Evolutionary conservation across 1,140 invertebrate genomes (phyloP), one percentile per base, ranked within the genome.

Genomic region (Sminthurides bifidus): DNA sequence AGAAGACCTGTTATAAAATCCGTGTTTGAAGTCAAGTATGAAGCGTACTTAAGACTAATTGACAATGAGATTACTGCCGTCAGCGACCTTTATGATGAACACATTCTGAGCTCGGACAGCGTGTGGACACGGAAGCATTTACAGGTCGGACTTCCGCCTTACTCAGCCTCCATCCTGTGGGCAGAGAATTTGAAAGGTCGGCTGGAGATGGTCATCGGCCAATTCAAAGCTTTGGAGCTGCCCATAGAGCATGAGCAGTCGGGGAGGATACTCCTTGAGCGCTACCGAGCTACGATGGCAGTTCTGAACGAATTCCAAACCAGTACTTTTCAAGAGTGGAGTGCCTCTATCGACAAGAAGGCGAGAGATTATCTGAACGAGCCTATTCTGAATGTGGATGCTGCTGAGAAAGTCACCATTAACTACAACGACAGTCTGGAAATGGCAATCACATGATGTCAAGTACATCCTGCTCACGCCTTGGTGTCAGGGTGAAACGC

Each of bases 1-100:
- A 87, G 93, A 58, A 75, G 91, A 49, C 84, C 89, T 2, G 74
- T 88, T n/a, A 91, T 95, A 56, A 84, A 83, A 67, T 80, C 83
- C 43, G 83, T 92, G 68, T 91, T 94, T 67, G 85, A 81, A 8
- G 78, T 79, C 44, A 87, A 88, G 63, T 92, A 90, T 70, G 74
- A 77, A 1, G 76, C 81, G 60, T 84, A 94, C 31, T 48, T 49
- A 35, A 10, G 33, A n/a, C 8, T n/a, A 35, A 10, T 35, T n/a
- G 33, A 35, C 8, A n/a, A 35, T n/a, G 33, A 35, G 8, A n/a
- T 10, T 10, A 35, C 33, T n/a, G n/a, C 8, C 33, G 33, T 10
- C n/a, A 35, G 10, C n/a, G 10, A 10, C 33, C 33, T 35, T 10
- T n/a, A 35, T 35, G n/a, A 35, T n/a, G 33, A 35, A 10, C 10